Conservation (phyloP, 1,140 invertebrate species). For the Drosophila pseudoananassae region DNA sequence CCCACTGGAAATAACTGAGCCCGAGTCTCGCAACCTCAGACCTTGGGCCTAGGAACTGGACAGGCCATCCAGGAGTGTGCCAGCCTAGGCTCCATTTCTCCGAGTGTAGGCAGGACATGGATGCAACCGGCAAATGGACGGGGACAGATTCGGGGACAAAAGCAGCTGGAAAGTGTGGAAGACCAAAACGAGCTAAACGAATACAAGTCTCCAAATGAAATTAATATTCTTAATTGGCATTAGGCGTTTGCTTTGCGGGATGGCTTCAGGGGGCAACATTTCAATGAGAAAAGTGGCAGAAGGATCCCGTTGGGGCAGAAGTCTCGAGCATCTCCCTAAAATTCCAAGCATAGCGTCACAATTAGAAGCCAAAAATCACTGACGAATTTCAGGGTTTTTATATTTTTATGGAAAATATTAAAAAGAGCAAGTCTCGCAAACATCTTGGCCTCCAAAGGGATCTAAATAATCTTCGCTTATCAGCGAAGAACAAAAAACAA, state of each 20-base stretch:
- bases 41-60: no score
- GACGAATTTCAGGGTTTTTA: no score
- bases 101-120: no score
- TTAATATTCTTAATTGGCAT: slow-evolving; percentile 81
- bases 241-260: slow-evolving; percentile 50
- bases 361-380: not conserved
- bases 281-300: not conserved
- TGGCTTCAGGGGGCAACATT: slow-evolving; percentile 4
- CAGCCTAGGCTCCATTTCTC: no score
- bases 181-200: slow-evolving; percentile 38
- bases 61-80: no score
- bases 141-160: slow-evolving; percentile 9
- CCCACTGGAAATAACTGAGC: no score
- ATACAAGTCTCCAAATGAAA: slow-evolving; percentile 61
- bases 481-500: not conserved
- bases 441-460: not conserved
- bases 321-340: no score
- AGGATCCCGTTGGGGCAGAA: no score
- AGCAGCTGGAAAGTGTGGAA: not conserved
- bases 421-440: no score
- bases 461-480: slow-evolving; percentile 11
- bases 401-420: no score
- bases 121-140: slow-evolving; percentile 25
- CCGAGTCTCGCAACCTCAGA: no score
- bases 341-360: not conserved